phyloP scores from a whole-genome alignment of 2,797 vertebrate genomes.

The Mycteria americana region DNA sequence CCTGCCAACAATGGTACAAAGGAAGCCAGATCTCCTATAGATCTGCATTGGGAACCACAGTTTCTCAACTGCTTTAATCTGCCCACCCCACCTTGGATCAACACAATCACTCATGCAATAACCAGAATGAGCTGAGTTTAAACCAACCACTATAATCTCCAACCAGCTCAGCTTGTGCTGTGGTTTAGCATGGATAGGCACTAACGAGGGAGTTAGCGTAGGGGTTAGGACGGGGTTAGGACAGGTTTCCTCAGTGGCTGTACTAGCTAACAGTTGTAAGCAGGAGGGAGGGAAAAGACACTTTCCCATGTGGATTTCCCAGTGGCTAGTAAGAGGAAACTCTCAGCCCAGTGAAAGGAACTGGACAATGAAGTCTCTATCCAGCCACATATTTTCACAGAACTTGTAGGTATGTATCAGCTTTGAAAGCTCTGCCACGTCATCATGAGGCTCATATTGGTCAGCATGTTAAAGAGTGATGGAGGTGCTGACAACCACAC shows the following conservation, averaged over 20 bases:
- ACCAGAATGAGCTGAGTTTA: not conserved
- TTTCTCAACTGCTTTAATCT: not conserved
- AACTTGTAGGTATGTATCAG: not conserved
- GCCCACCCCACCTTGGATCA: not conserved
- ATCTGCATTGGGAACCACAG: not conserved
- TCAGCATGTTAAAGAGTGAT: not conserved
- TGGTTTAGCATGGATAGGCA: not conserved
- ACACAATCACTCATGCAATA: not conserved
- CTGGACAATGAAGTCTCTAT: not conserved
- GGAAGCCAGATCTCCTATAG: not conserved
- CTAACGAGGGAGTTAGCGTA: not conserved
- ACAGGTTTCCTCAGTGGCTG: not conserved
- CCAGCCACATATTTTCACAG: not conserved
- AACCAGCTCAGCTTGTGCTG: not conserved
- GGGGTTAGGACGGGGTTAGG: not conserved
- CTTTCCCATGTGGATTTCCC: not conserved
- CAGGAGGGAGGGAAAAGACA: not conserved
- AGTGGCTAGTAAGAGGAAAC: not conserved
- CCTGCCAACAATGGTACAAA: not conserved
- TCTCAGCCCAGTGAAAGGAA: not conserved
- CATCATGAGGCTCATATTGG: not conserved
- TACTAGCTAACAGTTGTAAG: not conserved
- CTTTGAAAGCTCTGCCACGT: not conserved
- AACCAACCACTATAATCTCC: not conserved
- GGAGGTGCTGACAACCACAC: not conserved